Conservation (phyloP, 2,888 invertebrate species). For the Sepioteuthis lessoniana region DNA sequence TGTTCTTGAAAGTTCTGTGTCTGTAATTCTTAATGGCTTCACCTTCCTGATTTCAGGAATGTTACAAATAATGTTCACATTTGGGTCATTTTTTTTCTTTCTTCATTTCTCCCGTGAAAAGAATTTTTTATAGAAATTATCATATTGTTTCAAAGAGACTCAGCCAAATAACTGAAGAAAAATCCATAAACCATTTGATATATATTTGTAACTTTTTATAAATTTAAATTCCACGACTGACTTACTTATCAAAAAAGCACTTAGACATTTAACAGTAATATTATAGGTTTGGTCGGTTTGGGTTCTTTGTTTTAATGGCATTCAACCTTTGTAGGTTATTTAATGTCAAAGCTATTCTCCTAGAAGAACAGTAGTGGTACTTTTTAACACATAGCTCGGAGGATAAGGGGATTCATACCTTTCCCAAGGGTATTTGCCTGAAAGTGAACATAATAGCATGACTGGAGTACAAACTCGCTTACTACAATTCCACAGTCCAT, state of each 20-base stretch:
- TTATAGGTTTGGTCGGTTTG: no score
- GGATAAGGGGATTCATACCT: no score
- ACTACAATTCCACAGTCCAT: no score
- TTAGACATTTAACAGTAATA: no score
- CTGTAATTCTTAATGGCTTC: neutral
- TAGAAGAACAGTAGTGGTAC: no score
- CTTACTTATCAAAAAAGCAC: neutral
- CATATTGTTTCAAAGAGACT: neutral
- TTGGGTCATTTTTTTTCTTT: neutral
- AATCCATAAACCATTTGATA: neutral
- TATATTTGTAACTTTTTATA: neutral
- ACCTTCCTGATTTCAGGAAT: neutral
- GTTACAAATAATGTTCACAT: neutral
- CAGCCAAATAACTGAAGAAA: neutral
- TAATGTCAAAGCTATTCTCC: no score
- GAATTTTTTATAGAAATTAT: neutral
- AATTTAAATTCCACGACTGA: neutral
- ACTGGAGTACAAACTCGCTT: no score
- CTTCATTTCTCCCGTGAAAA: neutral
- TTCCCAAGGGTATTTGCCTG: no score
- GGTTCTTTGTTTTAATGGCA: no score
- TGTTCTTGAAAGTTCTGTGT: neutral
- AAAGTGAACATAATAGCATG: no score
- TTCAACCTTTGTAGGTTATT: no score
- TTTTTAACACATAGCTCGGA: no score